Evolutionary conservation across 1,140 invertebrate species (phyloP).

Genomic region (Aethina tumida): DNA sequence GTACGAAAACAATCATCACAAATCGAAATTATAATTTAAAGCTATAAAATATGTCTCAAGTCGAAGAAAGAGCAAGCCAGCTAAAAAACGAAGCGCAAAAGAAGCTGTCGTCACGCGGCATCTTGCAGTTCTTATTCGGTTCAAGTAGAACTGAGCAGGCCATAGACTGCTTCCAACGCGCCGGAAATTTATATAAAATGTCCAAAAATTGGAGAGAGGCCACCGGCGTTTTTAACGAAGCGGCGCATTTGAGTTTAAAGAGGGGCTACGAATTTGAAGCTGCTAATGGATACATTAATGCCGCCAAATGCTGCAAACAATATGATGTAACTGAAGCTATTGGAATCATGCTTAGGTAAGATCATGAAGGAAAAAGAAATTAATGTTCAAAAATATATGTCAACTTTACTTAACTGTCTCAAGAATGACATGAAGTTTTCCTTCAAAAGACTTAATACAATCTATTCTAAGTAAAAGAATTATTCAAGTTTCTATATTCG

Average conservation of each 20-base stretch:
- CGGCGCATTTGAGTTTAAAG: constrained; percentile 76
- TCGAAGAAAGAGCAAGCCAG: constrained; percentile 83
- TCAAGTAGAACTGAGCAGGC: constrained; percentile 79
- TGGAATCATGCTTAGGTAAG: too few species aligned
- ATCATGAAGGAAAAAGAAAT: too few species aligned
- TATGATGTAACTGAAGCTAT: constrained; percentile 84
- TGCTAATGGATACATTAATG: constrained; percentile 86
- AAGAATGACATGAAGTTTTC: too few species aligned
- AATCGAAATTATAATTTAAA: too few species aligned
- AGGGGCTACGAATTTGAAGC: constrained; percentile 83
- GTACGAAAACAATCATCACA: too few species aligned
- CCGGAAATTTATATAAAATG: constrained; percentile 96
- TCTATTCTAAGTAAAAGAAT: too few species aligned
- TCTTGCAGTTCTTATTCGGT: constrained; percentile 82
- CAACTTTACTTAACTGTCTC: too few species aligned
- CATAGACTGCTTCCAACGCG: constrained; percentile 87
- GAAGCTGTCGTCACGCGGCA: constrained; percentile 73
- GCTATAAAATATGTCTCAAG: constrained; percentile 88
- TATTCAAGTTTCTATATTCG: too few species aligned
- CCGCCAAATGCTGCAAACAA: constrained; percentile 94
- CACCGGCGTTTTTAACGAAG: constrained; percentile 82
- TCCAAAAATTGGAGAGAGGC: constrained; percentile 93
- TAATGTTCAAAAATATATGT: too few species aligned
- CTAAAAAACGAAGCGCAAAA: constrained; percentile 84
- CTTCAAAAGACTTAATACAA: too few species aligned